Conservation (phyloP, 2,797 vertebrate genomes). For the Ammospiza maritima region DNA sequence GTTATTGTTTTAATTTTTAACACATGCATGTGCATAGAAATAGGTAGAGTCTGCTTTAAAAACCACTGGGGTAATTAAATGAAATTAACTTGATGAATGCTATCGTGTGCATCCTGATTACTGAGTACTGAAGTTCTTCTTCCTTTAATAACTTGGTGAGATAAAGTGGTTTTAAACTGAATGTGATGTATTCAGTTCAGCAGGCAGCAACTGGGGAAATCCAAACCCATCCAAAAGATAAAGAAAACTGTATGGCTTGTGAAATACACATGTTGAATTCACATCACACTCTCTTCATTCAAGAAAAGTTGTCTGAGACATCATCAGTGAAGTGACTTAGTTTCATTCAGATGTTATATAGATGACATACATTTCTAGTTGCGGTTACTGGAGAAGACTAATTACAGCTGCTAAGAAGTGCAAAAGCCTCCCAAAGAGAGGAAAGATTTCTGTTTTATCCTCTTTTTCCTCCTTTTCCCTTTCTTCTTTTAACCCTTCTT, state of each 20-base stretch:
- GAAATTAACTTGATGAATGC: not conserved
- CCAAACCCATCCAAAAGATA: not conserved
- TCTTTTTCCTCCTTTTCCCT: not conserved
- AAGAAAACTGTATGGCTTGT: not conserved
- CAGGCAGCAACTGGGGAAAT: not conserved
- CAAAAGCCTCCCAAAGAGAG: not conserved
- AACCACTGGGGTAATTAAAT: not conserved
- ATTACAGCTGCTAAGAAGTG: not conserved
- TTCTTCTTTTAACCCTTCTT: not conserved
- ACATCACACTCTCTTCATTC: not conserved
- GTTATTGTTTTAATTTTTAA: not conserved
- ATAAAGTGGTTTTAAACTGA: not conserved
- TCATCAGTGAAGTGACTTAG: not conserved
- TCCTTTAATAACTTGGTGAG: not conserved
- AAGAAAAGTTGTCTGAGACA: not conserved
- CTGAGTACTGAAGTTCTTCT: not conserved
- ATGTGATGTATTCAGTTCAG: not conserved
- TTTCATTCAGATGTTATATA: not conserved
- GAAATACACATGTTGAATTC: not conserved
- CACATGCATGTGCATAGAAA: not conserved
- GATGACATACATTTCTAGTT: not conserved
- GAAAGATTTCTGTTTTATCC: not conserved
- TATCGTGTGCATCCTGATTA: not conserved
- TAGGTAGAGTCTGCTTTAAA: not conserved
- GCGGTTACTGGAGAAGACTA: not conserved